phyloP scores from a whole-genome alignment of 2,113 vertebrate genomes.

The Lophochroa leadbeateri region DNA sequence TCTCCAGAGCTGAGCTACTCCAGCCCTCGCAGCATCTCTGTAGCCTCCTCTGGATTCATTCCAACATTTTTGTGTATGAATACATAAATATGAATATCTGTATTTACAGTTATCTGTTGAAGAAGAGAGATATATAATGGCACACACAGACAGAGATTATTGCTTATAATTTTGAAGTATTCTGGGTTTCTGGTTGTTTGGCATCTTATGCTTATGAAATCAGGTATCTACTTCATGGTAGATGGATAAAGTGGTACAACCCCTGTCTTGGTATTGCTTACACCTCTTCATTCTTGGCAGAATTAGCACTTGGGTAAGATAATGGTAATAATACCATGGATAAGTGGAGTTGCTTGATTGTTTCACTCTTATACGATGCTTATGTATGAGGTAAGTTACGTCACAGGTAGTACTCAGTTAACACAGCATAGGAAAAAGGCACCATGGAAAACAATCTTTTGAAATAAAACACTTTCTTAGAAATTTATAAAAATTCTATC shows the following conservation, averaged over 20 bases:
- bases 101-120: not conserved
- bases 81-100: not conserved
- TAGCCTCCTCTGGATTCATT: not conserved
- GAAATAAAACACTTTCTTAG: not conserved
- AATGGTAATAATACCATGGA: not conserved
- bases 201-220: not conserved
- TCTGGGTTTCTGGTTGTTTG: not conserved
- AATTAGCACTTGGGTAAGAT: accelerated
- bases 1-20: not conserved
- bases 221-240: not conserved
- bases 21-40: not conserved
- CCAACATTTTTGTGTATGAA: not conserved
- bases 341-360: not conserved
- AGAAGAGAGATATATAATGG: not conserved
- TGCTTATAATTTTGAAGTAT: not conserved
- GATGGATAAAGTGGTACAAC: not conserved
- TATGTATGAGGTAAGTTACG: accelerated
- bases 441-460: not conserved
- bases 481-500: not conserved
- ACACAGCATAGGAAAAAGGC: accelerated
- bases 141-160: not conserved
- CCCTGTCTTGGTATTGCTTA: accelerated
- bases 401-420: not conserved
- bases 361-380: not conserved
- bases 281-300: not conserved